A percentile compares a stretch with the other conserved stretches of the same genome.
Conservation (phyloP, 2,888 invertebrate species). For the Drosophila mercatorum region DNA sequence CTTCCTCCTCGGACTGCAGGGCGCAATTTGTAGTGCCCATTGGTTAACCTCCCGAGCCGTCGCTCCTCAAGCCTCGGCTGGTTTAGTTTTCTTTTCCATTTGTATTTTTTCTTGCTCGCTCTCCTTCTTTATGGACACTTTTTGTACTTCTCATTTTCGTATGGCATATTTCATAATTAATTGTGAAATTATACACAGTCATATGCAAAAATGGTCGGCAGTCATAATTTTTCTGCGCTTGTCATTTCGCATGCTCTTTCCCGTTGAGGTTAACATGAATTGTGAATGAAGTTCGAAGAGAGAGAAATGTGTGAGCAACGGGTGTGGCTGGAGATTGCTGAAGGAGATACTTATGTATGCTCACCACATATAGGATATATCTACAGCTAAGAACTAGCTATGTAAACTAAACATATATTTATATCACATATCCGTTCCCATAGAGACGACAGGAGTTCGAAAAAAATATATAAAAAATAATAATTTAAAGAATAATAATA, state of each 20-base stretch:
- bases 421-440: neutral
- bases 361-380: no score
- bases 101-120: slow-evolving; percentile 10
- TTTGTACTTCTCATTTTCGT: slow-evolving; percentile 33
- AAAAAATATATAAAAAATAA: no score
- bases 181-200: slow-evolving; percentile 76
- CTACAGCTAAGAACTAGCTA: neutral
- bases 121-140: slow-evolving; percentile 18
- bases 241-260: slow-evolving; percentile 53
- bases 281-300: neutral
- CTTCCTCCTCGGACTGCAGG: slow-evolving; percentile 21
- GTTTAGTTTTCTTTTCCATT: slow-evolving; percentile 32
- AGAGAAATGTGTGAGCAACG: neutral
- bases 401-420: neutral
- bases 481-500: no score
- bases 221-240: slow-evolving; percentile 66
- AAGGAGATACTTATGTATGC: no score
- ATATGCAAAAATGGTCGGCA: slow-evolving; percentile 69
- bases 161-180: slow-evolving; percentile 76
- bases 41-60: neutral
- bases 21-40: slow-evolving; percentile 44
- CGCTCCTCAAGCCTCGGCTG: neutral
- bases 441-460: neutral
- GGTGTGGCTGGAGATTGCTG: no score
- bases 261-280: slow-evolving; percentile 2